These are phyloP conservation scores for Psilanteris sp. DNA, from an alignment of 1,140 invertebrate genomes.

Conservation along the genomic window DNA sequence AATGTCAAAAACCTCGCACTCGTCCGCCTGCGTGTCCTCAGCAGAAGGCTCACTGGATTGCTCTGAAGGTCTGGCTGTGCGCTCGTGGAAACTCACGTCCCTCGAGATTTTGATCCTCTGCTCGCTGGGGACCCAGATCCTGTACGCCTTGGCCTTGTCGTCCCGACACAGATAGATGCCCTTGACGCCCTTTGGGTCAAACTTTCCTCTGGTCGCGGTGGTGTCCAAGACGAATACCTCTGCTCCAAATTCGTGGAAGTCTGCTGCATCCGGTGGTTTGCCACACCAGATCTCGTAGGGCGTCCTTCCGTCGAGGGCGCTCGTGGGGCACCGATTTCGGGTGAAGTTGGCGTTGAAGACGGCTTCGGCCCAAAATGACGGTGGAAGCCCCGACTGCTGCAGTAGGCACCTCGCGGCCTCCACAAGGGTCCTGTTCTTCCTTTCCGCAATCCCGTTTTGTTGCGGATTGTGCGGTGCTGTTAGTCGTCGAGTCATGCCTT, in stretches of 20 bases:
- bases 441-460: constrained; percentile 71
- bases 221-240: neutral
- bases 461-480: constrained; percentile 69
- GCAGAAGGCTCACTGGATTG: too few species aligned
- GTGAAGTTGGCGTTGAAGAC: neutral
- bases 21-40: too few species aligned
- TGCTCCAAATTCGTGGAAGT: neutral
- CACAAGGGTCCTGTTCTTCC: constrained; percentile 72
- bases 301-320: neutral
- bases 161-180: constrained; percentile 15
- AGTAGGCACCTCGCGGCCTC: constrained; percentile 52
- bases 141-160: too few species aligned
- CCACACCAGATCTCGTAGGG: constrained; percentile 4
- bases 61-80: too few species aligned
- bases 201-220: constrained; percentile 6
- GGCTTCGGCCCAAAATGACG: neutral
- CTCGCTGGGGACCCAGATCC: too few species aligned
- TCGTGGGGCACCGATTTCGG: neutral
- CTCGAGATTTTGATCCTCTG: too few species aligned
- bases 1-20: too few species aligned
- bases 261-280: neutral
- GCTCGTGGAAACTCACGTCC: too few species aligned
- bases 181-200: constrained; percentile 1
- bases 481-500: constrained; percentile 67
- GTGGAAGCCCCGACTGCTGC: constrained; percentile 9